Percentiles rank a stretch among this genome's conserved stretches.
phyloP scores from a whole-genome alignment of 2,888 invertebrate genomes.

The Coelopa pilipes region DNA sequence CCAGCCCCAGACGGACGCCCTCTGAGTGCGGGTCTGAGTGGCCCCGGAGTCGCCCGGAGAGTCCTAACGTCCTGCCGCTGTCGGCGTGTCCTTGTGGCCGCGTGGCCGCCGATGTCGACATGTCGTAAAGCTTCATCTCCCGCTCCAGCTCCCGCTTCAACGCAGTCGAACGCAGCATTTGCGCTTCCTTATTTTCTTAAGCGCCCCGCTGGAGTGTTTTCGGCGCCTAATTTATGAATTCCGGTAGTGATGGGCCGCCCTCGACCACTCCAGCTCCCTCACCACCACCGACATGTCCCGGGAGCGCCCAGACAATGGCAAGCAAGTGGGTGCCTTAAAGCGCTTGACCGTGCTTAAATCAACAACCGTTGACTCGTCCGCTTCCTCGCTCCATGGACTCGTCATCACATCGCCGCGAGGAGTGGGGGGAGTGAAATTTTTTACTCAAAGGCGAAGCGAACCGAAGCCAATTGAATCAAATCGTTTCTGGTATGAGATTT shows the following conservation, averaged over 20 bases:
- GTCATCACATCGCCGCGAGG: no score
- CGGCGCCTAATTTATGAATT: slow-evolving; percentile 50
- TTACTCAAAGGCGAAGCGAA: no score
- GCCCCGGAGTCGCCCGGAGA: neutral
- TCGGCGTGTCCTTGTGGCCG: slow-evolving; percentile 9
- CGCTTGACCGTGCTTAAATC: no score
- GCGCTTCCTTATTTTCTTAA: slow-evolving; percentile 56
- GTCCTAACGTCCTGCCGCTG: neutral
- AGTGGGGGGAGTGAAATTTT: no score
- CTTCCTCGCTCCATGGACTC: no score
- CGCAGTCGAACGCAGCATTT: slow-evolving; percentile 54
- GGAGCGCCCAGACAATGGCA: no score
- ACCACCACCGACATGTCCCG: no score
- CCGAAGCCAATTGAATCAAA: no score
- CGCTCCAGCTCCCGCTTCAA: slow-evolving; percentile 51
- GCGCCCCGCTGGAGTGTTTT: slow-evolving; percentile 36
- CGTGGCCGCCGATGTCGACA: neutral
- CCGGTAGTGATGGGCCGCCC: slow-evolving; percentile 39
- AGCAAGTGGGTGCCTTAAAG: no score
- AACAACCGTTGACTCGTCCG: no score
- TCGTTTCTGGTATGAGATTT: no score
- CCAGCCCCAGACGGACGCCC: neutral
- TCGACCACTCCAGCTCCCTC: neutral
- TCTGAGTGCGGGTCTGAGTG: neutral
- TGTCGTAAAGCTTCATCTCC: neutral